Evolutionary conservation across 2,797 vertebrate species (phyloP), one percentile per base, ranked within the genome.

Genomic region (Merluccius polli): DNA sequence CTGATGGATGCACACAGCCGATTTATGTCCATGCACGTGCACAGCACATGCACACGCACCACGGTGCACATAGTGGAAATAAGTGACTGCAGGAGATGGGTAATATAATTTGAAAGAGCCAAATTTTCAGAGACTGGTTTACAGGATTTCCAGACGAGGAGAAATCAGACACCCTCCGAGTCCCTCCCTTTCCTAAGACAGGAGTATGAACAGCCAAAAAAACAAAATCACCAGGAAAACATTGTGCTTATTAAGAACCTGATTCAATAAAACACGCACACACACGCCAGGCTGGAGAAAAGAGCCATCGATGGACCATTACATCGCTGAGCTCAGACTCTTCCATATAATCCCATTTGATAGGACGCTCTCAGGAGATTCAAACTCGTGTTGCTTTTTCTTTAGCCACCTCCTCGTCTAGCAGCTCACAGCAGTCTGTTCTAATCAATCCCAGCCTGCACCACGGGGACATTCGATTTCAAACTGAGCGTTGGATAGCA

Each of bases 1-100:
- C 73, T 73, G 48, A 85, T 52, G 8, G 76, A 88, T 78, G 30
- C 73, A 70, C 44, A 31, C 59, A 27, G 59, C 24, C 27, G 75
- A 75, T 80, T 29, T 44, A 63, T 67, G 32, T 59, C 27, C 3
- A 79, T 74, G 80, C 48, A 76, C 79, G 30, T 5, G 31, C 68
- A 70, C 16, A 32, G 31, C 68, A 70, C 16, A 32, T 10, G 30
- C 31, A 30, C 33, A 73, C 21, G 12, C 31, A 44, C 41, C 41
- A 44, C 15, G 13, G 13, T 65, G 59, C n/a, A 65, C 59, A 27
- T 48, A 33, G 52, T 75, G 73, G 71, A 38, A 78, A 31, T 59
- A 69, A 80, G 48, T 68, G 75, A 48, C 30, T 69, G 21, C 31
- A 8, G 1, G 11, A 73, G 15, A 74, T 0, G 36, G 30, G 75